phyloP scores from a whole-genome alignment of 2,888 invertebrate species.

The Drosophila histrio region DNA sequence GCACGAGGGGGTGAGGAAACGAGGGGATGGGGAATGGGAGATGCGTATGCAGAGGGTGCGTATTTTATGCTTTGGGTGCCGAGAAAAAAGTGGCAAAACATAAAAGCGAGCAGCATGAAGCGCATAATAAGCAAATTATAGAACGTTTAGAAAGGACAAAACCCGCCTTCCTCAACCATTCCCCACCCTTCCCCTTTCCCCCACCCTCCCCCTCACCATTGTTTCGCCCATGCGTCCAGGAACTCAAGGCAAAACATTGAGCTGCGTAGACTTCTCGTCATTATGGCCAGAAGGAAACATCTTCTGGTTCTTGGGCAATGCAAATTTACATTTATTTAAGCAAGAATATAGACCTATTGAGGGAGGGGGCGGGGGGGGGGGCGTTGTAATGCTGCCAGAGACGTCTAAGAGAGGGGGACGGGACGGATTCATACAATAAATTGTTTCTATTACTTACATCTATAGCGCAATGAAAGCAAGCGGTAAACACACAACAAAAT shows the following conservation, averaged over 20 bases:
- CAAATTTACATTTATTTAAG: conserved; percentile 75
- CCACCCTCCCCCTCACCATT: background rate
- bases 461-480: conserved; percentile 80
- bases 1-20: background rate
- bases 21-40: background rate
- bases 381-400: background rate
- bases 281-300: conserved; percentile 52
- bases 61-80: conserved; percentile 68
- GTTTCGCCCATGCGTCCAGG: background rate
- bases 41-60: conserved; percentile 53
- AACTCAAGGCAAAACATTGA: conserved; percentile 37
- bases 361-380: background rate
- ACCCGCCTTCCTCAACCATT: conserved; percentile 19
- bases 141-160: conserved; percentile 79
- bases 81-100: conserved; percentile 76
- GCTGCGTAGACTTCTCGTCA: conserved; percentile 35
- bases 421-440: conserved; percentile 80
- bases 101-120: conserved; percentile 75
- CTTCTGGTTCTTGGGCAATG: conserved; percentile 45
- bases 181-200: background rate
- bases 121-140: conserved; percentile 83
- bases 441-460: conserved; percentile 81
- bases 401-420: background rate
- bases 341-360: conserved; percentile 21
- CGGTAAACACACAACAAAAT: conserved; percentile 81